Evolutionary conservation across 2,888 invertebrate genomes (phyloP), one percentile per base, ranked within the genome.

Genomic region (Zonitis immaculata): DNA sequence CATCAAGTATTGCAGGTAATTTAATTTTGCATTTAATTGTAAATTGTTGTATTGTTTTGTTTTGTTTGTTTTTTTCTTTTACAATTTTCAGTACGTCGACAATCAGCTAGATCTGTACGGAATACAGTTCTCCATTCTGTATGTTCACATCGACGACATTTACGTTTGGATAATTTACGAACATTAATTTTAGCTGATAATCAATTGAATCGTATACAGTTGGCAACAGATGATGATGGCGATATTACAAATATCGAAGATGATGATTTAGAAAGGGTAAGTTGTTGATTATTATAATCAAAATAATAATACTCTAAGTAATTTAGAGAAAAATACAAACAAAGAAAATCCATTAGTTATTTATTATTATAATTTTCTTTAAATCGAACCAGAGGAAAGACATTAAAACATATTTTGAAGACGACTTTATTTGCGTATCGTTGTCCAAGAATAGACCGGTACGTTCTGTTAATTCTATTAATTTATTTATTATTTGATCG

Each of bases 171-270:
- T 66, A 88, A 87, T 60, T 78, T 95, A 39, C 80, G 92, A 52
- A 92, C 92, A 0, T 76, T 95, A 60, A 83, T 95, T 54, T 75
- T 98, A 48, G 88, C 94, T 0, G 91, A 93, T 74, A 98, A 98
- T 78, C 78, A 87, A 52, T 76, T 98, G 45, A 84, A 83, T 0
- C 81, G 89, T 44, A 89, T 95, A 56, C 90, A 90, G 68, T 73
- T 90, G 59, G 87, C 88, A 1, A 90, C 89, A 0, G 87, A 91
- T 62, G 91, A 91, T 71, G 88, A 89, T 63, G 56, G 56, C 11
- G 89, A 89, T 0, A 84, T 81, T 57, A 70, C 81, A 20, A 80
- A 76, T 61, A 77, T 79, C 6, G 79, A 80, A 28, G 82, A 83
- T 50, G 85, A 81, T 44, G 81, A 82, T 6, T 77, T 81, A 2